Evolutionary conservation across 2,797 vertebrate species (phyloP).

Genomic region (Apogon hyalosoma): DNA sequence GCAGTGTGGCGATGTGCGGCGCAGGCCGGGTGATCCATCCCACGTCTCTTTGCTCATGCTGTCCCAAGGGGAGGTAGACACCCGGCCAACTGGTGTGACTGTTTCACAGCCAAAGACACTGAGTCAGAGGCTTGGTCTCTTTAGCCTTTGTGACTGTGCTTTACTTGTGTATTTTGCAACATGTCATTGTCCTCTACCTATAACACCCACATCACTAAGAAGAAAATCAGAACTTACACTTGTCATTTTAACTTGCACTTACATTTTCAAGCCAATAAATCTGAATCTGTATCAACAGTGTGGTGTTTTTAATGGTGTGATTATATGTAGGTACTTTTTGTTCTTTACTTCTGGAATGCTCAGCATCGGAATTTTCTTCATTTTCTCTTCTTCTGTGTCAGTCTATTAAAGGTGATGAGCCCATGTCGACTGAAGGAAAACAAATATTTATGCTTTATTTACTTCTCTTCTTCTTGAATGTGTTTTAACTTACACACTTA

Average conservation of each 20-base stretch:
- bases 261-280: background rate
- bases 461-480: conserved; percentile 14
- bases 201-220: conserved; percentile 3
- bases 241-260: conserved; percentile 8
- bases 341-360: conserved; percentile 19
- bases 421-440: conserved; percentile 9
- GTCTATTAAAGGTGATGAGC: conserved; percentile 9
- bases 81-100: conserved; percentile 73
- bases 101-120: conserved; percentile 59
- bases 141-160: conserved; percentile 31
- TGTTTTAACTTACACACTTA: conserved; percentile 33
- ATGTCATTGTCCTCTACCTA: conserved; percentile 10
- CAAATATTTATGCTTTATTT: conserved; percentile 12
- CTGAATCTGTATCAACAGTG: background rate
- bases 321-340: conserved; percentile 20
- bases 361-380: background rate
- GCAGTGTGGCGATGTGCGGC: conserved; percentile 67
- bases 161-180: conserved; percentile 16
- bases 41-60: conserved; percentile 74
- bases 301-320: background rate
- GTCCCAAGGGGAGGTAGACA: conserved; percentile 73
- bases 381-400: conserved; percentile 12
- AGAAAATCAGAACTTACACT: conserved; percentile 1
- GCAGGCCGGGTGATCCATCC: conserved; percentile 70
- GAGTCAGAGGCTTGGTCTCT: conserved; percentile 53